phyloP scores from a whole-genome alignment of 2,113 vertebrate genomes.

The Megalops atlanticus region DNA sequence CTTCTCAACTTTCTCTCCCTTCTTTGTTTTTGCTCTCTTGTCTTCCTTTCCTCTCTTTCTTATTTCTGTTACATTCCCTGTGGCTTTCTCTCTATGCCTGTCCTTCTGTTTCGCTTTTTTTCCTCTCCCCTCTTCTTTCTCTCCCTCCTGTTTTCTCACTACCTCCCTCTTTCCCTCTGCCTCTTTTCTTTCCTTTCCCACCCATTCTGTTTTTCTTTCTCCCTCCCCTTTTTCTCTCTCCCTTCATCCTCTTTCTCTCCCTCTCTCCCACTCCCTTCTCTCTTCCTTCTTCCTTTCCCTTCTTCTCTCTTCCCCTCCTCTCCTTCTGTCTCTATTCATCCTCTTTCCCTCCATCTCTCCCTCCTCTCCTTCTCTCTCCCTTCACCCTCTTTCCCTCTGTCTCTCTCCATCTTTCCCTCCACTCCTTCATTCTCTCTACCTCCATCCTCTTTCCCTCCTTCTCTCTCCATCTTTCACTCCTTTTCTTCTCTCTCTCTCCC shows the following conservation, averaged over 20 bases:
- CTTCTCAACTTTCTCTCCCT: neutral
- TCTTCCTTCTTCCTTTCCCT: no score
- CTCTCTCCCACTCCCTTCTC: no score
- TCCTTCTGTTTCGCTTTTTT: conserved; percentile 33
- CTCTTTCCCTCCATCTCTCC: neutral
- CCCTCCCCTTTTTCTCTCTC: neutral
- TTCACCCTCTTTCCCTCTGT: neutral
- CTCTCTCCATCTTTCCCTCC: neutral
- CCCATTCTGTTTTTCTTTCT: no score
- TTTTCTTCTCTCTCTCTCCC: conserved; percentile 51
- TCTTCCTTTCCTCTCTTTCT: neutral
- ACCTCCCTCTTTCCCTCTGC: conserved; percentile 55
- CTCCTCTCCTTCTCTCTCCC: neutral
- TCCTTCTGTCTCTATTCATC: neutral
- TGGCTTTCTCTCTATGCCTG: neutral
- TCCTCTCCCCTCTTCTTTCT: neutral
- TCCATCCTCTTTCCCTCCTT: conserved; percentile 33
- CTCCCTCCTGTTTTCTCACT: conserved; percentile 28
- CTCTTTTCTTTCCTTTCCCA: neutral
- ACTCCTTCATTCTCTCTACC: neutral
- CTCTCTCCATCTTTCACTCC: neutral
- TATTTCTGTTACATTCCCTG: no score
- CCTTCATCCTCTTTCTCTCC: no score
- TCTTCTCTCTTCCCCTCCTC: no score
- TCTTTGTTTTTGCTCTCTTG: no score